These are phyloP conservation scores for Pollenia labialis DNA, from an alignment of 2,888 invertebrate genomes.

Conservation along the genomic window DNA sequence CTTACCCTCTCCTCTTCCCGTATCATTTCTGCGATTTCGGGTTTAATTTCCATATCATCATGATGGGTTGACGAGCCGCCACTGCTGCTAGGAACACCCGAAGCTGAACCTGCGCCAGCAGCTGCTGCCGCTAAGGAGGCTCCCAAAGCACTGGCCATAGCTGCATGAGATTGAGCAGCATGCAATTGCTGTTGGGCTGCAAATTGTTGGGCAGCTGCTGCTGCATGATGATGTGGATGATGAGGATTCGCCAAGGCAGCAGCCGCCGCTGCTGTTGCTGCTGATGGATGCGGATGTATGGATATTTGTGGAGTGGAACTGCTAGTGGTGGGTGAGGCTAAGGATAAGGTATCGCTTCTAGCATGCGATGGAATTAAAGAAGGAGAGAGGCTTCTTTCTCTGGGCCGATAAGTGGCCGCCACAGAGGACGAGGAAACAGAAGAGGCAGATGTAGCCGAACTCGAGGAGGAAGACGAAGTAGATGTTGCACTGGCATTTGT, in stretches of 20 bases:
- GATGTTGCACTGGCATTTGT: constrained; percentile 50
- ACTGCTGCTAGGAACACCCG: constrained; percentile 76
- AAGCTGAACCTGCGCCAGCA: constrained; percentile 80
- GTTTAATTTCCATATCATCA: constrained; percentile 96
- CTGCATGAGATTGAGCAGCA: constrained; percentile 81
- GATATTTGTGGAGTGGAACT: constrained; percentile 51
- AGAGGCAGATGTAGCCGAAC: constrained; percentile 64
- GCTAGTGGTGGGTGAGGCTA: constrained; percentile 74
- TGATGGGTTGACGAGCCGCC: constrained; percentile 83
- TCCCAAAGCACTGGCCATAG: constrained; percentile 82
- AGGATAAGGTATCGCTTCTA: constrained; percentile 71
- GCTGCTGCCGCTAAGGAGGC: constrained; percentile 80
- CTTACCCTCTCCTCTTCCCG: constrained; percentile 98
- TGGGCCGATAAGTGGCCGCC: constrained; percentile 73
- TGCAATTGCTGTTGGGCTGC: constrained; percentile 80
- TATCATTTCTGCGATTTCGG: constrained; percentile 97
- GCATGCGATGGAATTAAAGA: constrained; percentile 75
- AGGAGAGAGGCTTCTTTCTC: constrained; percentile 78
- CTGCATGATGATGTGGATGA: constrained; percentile 79
- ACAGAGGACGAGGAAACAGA: constrained; percentile 65
- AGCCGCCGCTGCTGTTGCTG: constrained; percentile 70
- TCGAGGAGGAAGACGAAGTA: constrained; percentile 68
- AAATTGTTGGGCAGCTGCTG: constrained; percentile 81
- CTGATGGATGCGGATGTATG: constrained; percentile 64
- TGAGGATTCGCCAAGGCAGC: constrained; percentile 76